A percentile compares a stretch with the other conserved stretches of the same genome.
phyloP scores from a whole-genome alignment of 2,888 invertebrate genomes.

The Dione juno region DNA sequence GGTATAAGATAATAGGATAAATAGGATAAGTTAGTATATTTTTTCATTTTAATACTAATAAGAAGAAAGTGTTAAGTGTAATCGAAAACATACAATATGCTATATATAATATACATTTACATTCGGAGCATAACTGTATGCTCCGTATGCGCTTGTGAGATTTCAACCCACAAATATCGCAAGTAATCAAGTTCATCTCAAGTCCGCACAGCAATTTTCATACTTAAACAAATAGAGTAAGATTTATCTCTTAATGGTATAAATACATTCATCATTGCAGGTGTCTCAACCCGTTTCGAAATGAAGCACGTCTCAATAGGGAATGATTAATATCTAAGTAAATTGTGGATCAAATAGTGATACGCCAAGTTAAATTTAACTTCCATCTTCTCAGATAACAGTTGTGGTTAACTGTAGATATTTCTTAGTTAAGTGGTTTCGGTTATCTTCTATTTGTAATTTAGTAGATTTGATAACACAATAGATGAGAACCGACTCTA shows the following conservation, averaged over 20 bases:
- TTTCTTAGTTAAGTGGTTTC: slow-evolving; percentile 21
- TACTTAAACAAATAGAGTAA: neutral
- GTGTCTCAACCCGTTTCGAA: slow-evolving; percentile 11
- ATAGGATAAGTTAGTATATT: no score
- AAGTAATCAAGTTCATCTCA: neutral
- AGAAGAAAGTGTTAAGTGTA: no score
- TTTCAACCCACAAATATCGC: neutral
- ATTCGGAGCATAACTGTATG: neutral
- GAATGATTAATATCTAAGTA: slow-evolving; percentile 22
- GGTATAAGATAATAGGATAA: no score
- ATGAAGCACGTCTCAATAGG: slow-evolving; percentile 19
- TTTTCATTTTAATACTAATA: no score
- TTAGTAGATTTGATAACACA: slow-evolving; percentile 12
- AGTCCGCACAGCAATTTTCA: neutral
- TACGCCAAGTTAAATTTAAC: slow-evolving; percentile 21
- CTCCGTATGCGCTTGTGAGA: neutral
- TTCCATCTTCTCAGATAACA: slow-evolving; percentile 22
- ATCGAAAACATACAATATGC: neutral
- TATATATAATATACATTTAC: neutral
- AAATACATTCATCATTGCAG: slow-evolving; percentile 17
- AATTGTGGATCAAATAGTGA: slow-evolving; percentile 21
- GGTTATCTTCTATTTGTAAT: slow-evolving; percentile 8
- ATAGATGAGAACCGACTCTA: neutral
- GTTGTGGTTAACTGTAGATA: slow-evolving; percentile 22
- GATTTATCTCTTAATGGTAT: neutral